phyloP scores from a whole-genome alignment of 2,797 vertebrate species.

The Chiloscyllium punctatum region DNA sequence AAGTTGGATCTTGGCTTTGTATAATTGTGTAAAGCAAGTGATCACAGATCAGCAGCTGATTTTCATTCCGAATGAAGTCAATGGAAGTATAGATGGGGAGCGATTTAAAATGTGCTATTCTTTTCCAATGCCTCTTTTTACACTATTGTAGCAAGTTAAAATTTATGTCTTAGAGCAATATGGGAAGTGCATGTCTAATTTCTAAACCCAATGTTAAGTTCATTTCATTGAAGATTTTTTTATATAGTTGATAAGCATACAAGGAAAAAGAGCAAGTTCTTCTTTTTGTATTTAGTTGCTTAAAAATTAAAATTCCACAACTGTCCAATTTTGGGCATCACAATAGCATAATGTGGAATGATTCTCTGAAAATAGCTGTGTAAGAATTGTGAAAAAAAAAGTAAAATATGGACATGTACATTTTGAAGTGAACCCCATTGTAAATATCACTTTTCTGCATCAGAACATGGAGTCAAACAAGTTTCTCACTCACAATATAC shows the following conservation, averaged over 20 bases:
- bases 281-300: not conserved
- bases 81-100: not conserved
- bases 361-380: not conserved
- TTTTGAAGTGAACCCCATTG: not conserved
- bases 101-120: too few relatives aligned
- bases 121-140: not conserved
- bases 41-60: not conserved
- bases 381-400: not conserved
- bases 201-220: not conserved
- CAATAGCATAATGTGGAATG: not conserved
- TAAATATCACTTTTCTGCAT: not conserved
- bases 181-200: not conserved
- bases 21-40: not conserved
- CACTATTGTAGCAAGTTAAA: not conserved
- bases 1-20: not conserved
- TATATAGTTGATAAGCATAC: not conserved
- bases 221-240: not conserved
- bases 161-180: not conserved
- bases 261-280: not conserved
- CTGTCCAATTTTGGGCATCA: not conserved
- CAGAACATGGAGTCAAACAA: conserved; percentile 4
- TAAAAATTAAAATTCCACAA: not conserved
- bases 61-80: not conserved
- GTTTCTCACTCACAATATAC: not conserved
- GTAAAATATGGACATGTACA: not conserved